phyloP scores from a whole-genome alignment of 2,113 vertebrate genomes.

The Oryzias javanicus region DNA sequence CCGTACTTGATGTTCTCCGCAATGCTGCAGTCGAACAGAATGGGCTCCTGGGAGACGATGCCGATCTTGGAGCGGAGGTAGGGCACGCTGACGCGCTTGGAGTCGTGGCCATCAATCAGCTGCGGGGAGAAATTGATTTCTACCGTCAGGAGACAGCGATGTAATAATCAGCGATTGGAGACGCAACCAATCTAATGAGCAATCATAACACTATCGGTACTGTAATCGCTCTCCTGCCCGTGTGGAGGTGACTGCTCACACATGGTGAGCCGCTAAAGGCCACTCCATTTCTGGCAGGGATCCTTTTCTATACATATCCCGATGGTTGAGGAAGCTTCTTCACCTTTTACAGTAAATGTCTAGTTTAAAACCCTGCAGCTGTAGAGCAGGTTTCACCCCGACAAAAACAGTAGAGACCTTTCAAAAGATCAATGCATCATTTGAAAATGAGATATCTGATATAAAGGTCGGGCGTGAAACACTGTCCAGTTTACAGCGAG shows the following conservation, averaged over 20 bases:
- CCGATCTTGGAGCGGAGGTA: slow-evolving; percentile 82
- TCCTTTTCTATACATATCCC: slow-evolving; percentile 11
- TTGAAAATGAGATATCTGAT: slow-evolving; percentile 19
- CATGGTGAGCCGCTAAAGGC: slow-evolving; percentile 38
- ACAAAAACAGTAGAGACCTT: no score
- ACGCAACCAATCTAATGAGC: slow-evolving; percentile 47
- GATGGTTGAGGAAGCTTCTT: slow-evolving; percentile 31
- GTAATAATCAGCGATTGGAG: slow-evolving; percentile 32
- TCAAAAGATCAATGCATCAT: slow-evolving; percentile 12
- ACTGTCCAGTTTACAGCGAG: no score
- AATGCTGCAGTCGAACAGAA: slow-evolving; percentile 82
- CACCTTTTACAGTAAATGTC: slow-evolving; percentile 6
- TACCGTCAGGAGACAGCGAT: slow-evolving; percentile 35
- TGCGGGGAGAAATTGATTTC: slow-evolving; percentile 58
- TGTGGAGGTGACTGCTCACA: slow-evolving; percentile 40
- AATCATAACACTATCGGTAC: slow-evolving; percentile 31
- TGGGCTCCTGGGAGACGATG: slow-evolving; percentile 81
- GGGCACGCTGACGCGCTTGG: slow-evolving; percentile 63
- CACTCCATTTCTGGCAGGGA: slow-evolving; percentile 55
- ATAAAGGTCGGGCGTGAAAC: slow-evolving; percentile 36
- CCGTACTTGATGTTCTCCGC: slow-evolving; percentile 81
- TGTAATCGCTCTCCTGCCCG: slow-evolving; percentile 30
- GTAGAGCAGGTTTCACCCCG: no score
- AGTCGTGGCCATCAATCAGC: slow-evolving; percentile 77
- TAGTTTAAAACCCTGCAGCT: no score